Evolutionary conservation across 2,797 vertebrate genomes (phyloP).

Genomic region (Pygocentrus nattereri): DNA sequence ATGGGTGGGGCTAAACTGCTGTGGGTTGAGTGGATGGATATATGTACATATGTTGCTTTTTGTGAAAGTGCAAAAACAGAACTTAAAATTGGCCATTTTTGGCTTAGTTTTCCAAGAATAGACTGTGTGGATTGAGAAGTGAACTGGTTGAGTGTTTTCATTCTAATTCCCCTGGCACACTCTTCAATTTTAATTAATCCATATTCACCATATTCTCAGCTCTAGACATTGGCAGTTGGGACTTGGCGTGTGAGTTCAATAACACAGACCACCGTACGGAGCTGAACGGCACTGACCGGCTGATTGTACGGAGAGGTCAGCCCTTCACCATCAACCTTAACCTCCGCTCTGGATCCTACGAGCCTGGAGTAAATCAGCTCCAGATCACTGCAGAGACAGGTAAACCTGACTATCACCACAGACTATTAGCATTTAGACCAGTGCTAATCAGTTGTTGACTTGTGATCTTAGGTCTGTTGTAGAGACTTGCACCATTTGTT

Average conservation of each 20-base stretch:
- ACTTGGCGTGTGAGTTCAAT: conserved; percentile 85
- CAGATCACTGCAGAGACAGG: conserved; percentile 84
- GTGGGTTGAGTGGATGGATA: no score
- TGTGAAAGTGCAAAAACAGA: no score
- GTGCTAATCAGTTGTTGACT: neutral
- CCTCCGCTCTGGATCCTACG: conserved; percentile 81
- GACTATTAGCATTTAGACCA: neutral
- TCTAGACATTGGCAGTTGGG: conserved; percentile 81
- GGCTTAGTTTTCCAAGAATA: no score
- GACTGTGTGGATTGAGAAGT: no score
- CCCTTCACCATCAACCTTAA: conserved; percentile 82
- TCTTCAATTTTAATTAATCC: neutral
- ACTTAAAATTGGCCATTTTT: no score
- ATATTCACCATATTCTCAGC: conserved; percentile 18
- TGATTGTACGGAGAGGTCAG: conserved; percentile 90
- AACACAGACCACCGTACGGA: conserved; percentile 85
- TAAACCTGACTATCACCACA: conserved; percentile 54
- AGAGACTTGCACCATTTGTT: conserved; percentile 1
- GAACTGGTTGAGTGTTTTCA: no score
- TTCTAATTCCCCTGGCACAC: no score
- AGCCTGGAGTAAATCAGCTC: conserved; percentile 81
- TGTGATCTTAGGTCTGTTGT: neutral
- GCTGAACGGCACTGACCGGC: conserved; percentile 76
- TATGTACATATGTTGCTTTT: no score
- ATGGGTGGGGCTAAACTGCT: no score